Percentiles rank a stretch among this genome's conserved stretches.
These are phyloP conservation scores for Ceryle rudis DNA, from an alignment of 2,797 vertebrate species.

Conservation along the genomic window DNA sequence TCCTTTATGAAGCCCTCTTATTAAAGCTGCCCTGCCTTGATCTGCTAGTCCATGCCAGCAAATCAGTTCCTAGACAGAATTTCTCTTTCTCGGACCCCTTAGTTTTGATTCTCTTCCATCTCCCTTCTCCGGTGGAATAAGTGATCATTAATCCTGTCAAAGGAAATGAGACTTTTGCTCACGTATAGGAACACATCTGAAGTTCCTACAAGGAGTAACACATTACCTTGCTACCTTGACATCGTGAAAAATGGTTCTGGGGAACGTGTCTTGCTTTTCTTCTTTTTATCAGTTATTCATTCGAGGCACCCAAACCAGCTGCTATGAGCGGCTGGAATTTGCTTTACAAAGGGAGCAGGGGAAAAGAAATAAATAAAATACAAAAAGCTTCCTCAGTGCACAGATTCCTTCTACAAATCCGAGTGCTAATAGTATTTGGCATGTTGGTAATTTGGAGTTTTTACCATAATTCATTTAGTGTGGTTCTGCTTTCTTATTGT, in stretches of 20 bases:
- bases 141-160: conserved; percentile 20
- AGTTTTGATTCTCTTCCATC: conserved; percentile 30
- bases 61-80: neutral
- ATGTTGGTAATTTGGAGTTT: conserved; percentile 71
- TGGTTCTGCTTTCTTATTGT: conserved; percentile 73
- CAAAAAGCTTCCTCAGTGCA: conserved; percentile 39
- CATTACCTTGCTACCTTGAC: conserved; percentile 28
- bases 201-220: conserved; percentile 28
- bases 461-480: conserved; percentile 77
- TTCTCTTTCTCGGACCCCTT: neutral
- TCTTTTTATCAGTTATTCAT: conserved; percentile 52
- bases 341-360: conserved; percentile 35
- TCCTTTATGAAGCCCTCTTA: neutral
- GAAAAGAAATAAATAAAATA: neutral
- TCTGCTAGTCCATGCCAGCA: neutral
- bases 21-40: neutral
- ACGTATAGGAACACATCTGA: neutral
- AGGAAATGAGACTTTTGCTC: conserved; percentile 49
- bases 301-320: conserved; percentile 57
- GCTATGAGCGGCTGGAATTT: conserved; percentile 11
- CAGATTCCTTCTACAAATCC: conserved; percentile 48
- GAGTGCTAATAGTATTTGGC: conserved; percentile 77
- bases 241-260: conserved; percentile 33
- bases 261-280: neutral
- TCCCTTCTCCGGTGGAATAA: neutral